Evolutionary conservation across 2,113 vertebrate species (phyloP).

Genomic region (Nothobranchius furzeri): DNA sequence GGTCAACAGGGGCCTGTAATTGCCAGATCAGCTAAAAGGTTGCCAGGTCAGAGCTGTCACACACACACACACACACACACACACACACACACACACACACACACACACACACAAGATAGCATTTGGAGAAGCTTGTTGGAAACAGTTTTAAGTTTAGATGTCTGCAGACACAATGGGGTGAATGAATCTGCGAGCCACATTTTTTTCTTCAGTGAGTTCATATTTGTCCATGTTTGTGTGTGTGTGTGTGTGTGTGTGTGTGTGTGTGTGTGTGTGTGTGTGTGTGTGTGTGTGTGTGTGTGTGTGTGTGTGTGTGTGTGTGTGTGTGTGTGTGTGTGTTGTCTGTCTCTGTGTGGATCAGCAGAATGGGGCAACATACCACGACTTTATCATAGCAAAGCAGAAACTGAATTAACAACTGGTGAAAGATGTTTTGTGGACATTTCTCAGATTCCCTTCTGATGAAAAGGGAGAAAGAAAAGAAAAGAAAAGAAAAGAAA

Average conservation of each 20-base stretch:
- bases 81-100: too few relatives aligned
- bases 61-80: neutral
- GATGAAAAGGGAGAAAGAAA: slow-evolving; percentile 30
- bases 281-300: slow-evolving; percentile 24
- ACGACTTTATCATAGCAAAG: slow-evolving; percentile 64
- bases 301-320: slow-evolving; percentile 11
- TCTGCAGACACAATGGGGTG: neutral
- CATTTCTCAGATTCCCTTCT: slow-evolving; percentile 66
- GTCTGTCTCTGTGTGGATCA: slow-evolving; percentile 12
- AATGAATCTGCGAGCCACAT: neutral
- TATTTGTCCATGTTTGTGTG: slow-evolving; percentile 26
- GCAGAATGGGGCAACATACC: slow-evolving; percentile 56
- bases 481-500: slow-evolving; percentile 11
- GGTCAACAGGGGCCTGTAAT: slow-evolving; percentile 38
- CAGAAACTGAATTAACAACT: slow-evolving; percentile 73
- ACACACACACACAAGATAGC: neutral
- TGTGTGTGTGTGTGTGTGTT: slow-evolving; percentile 10
- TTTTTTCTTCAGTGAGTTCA: slow-evolving; percentile 8
- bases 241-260: slow-evolving; percentile 15
- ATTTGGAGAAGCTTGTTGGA: slow-evolving; percentile 1
- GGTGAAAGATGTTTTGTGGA: slow-evolving; percentile 75
- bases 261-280: slow-evolving; percentile 17
- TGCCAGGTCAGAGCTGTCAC: slow-evolving; percentile 44
- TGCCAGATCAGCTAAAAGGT: slow-evolving; percentile 45
- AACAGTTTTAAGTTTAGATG: slow-evolving; percentile 4